A percentile compares a stretch with the other conserved stretches of the same genome.
Evolutionary conservation across 2,797 vertebrate genomes (phyloP).

Genomic region (Myotis planiceps): DNA sequence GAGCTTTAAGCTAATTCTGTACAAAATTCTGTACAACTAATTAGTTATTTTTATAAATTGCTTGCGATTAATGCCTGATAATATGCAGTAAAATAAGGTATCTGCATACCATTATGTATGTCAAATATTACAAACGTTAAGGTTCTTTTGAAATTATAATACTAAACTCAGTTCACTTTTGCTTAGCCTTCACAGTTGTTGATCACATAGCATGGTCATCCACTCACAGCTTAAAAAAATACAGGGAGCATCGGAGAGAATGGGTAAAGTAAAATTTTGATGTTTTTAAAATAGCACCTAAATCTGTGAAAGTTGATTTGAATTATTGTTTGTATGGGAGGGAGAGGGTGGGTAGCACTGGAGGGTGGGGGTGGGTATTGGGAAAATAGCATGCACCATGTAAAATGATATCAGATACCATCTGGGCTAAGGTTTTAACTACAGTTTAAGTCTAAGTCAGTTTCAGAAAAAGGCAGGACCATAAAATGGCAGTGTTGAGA

Average conservation of each 20-base stretch:
- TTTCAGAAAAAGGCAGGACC: constrained; percentile 56
- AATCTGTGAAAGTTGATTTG: constrained; percentile 77
- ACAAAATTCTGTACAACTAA: constrained; percentile 69
- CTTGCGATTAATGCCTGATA: constrained; percentile 77
- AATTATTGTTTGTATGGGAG: constrained; percentile 75
- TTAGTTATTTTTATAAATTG: constrained; percentile 71
- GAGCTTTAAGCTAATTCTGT: constrained; percentile 63
- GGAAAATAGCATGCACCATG: constrained; percentile 68
- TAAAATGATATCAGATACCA: constrained; percentile 36
- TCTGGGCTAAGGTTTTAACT: constrained; percentile 35
- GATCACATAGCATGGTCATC: constrained; percentile 83
- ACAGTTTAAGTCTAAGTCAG: neutral
- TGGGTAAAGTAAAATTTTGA: constrained; percentile 84
- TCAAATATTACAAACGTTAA: constrained; percentile 76
- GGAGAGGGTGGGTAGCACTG: constrained; percentile 58
- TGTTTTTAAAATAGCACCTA: constrained; percentile 80
- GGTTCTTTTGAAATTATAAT: constrained; percentile 75
- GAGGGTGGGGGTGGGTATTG: constrained; percentile 52
- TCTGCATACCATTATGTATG: constrained; percentile 73
- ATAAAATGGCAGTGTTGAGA: neutral
- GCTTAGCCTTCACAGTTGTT: constrained; percentile 83
- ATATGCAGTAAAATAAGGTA: constrained; percentile 73
- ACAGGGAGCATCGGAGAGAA: constrained; percentile 82
- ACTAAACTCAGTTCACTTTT: constrained; percentile 83
- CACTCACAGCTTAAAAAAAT: constrained; percentile 82